A percentile compares a stretch with the other conserved stretches of the same genome.
phyloP scores from a whole-genome alignment of 1,140 invertebrate species.

The Cherax quadricarinatus region DNA sequence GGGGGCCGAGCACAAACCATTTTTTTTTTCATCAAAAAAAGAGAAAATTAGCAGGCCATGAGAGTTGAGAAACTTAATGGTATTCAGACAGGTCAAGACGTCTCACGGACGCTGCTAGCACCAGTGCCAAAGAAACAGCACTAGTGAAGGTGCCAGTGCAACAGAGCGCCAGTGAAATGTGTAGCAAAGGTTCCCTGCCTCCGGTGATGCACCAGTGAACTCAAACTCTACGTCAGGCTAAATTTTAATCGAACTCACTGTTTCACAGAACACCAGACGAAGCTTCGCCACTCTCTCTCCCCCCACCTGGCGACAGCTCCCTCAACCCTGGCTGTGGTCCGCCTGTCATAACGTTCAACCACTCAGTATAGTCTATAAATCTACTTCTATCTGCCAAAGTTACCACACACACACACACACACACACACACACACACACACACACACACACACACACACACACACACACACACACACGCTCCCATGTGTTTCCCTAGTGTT shows the following conservation, averaged over 20 bases:
- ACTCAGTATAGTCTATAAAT: slow-evolving; percentile 44
- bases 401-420: slow-evolving; percentile 20
- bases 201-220: too few relatives aligned
- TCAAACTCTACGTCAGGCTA: too few relatives aligned
- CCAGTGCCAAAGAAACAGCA: neutral
- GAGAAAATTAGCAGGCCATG: too few relatives aligned
- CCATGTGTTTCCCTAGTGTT: slow-evolving; percentile 33
- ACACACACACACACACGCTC: neutral
- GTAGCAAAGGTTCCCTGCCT: too few relatives aligned
- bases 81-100: too few relatives aligned
- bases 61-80: too few relatives aligned
- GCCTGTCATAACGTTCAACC: too few relatives aligned
- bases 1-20: too few relatives aligned
- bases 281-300: neutral
- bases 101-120: neutral
- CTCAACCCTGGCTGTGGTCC: neutral
- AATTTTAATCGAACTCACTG: too few relatives aligned
- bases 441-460: neutral
- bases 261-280: too few relatives aligned
- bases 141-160: neutral
- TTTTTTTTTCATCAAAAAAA: too few relatives aligned
- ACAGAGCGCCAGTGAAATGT: neutral
- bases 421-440: slow-evolving; percentile 3
- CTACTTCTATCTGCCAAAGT: slow-evolving; percentile 62
- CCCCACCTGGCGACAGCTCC: neutral